These are phyloP conservation scores for Acrocephalus kingi DNA, from an alignment of 2,113 vertebrate genomes.

Conservation along the genomic window DNA sequence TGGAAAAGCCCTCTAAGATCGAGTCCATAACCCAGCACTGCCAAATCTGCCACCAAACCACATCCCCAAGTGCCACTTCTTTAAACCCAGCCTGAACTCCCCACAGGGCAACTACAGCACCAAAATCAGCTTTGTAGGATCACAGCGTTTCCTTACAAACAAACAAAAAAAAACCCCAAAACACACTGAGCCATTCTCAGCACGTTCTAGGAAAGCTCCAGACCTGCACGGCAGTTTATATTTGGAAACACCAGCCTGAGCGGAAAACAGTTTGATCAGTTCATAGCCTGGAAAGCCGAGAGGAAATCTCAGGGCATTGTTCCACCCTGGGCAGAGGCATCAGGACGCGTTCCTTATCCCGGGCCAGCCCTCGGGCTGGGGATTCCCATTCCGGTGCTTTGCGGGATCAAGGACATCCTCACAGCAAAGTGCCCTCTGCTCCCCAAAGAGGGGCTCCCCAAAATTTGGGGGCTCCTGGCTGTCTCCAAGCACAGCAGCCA, in stretches of 20 bases:
- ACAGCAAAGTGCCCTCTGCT: background rate
- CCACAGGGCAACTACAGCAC: background rate
- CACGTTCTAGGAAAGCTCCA: background rate
- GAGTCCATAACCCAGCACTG: background rate
- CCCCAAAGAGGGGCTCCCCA: background rate
- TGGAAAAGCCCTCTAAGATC: background rate
- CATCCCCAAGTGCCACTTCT: background rate
- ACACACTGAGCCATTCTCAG: background rate
- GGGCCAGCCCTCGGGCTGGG: background rate
- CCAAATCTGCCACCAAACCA: background rate
- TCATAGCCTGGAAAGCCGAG: background rate
- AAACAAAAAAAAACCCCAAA: background rate
- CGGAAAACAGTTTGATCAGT: background rate
- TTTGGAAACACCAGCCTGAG: background rate
- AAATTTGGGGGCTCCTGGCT: background rate
- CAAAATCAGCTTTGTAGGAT: background rate
- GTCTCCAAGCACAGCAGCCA: background rate
- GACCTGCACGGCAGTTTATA: background rate
- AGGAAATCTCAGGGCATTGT: background rate
- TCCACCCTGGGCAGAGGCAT: background rate
- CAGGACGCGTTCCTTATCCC: background rate
- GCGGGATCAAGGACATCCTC: background rate
- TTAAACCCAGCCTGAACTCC: background rate
- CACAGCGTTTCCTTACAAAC: background rate
- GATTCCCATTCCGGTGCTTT: rapidly evolving